Conservation (phyloP, 2,113 vertebrate genomes). For the Lathamus discolor region DNA sequence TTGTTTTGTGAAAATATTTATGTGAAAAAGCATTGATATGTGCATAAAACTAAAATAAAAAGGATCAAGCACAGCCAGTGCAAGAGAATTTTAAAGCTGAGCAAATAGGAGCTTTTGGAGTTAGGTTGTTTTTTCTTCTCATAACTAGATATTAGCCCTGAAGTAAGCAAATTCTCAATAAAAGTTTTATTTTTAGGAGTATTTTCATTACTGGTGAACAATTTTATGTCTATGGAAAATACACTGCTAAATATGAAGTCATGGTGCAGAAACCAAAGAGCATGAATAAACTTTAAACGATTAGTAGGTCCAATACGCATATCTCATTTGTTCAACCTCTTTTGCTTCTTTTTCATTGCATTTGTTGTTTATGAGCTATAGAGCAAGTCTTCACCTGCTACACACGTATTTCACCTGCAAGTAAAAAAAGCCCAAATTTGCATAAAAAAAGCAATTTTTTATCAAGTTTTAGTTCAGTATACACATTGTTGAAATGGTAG, state of each 20-base stretch:
- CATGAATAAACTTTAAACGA: background rate
- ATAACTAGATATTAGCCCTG: background rate
- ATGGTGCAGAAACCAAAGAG: background rate
- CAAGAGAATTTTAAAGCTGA: background rate
- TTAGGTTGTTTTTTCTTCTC: background rate
- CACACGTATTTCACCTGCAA: background rate
- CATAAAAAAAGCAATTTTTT: background rate
- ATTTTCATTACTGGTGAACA: background rate
- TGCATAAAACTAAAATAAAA: background rate
- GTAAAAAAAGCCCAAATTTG: background rate
- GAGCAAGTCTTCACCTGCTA: background rate
- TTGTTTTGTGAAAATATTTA: background rate
- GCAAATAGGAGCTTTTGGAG: background rate
- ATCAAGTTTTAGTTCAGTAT: background rate
- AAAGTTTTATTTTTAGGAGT: background rate
- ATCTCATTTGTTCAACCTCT: background rate
- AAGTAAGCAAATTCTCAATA: background rate
- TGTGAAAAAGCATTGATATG: background rate
- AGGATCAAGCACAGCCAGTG: background rate
- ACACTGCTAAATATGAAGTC: background rate
- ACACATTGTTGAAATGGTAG: background rate
- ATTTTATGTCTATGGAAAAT: background rate
- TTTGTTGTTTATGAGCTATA: background rate
- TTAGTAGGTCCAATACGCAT: background rate
- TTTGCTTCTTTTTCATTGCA: background rate